phyloP scores from a whole-genome alignment of 37 sponge, comb jelly and placozoan species.

The Dysidea cf. avara region DNA sequence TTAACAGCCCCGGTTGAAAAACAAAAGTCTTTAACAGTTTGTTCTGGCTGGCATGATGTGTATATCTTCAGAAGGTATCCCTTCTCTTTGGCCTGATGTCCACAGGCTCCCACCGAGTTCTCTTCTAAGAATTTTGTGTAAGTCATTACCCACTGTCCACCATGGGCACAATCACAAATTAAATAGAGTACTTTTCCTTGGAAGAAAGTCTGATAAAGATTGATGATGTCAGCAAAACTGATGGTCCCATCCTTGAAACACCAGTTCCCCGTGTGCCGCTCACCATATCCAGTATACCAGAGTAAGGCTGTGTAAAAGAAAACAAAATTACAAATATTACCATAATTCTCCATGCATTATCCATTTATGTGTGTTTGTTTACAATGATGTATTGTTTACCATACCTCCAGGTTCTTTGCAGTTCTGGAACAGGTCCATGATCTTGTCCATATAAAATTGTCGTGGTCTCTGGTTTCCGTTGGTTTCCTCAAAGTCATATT shows the following conservation, averaged over 20 bases:
- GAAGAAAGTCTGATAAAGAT: conserved; percentile 45
- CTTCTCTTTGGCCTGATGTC: conserved; percentile 54
- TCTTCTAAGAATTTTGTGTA: conserved; percentile 36
- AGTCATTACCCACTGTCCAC: conserved; percentile 53
- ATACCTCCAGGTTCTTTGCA: conserved; percentile 1
- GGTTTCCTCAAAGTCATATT: too few relatives aligned
- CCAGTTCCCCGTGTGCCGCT: conserved; percentile 76
- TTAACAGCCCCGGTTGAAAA: too few relatives aligned
- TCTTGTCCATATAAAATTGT: background rate
- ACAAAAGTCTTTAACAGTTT: too few relatives aligned
- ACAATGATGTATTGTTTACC: background rate
- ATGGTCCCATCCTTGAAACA: conserved; percentile 74
- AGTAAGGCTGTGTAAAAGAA: conserved; percentile 32
- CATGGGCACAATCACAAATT: conserved; percentile 57
- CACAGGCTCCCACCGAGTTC: conserved; percentile 57
- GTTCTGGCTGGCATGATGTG: conserved; percentile 40
- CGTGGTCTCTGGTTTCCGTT: background rate
- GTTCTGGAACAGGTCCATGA: background rate
- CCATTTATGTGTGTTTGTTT: conserved; percentile 3
- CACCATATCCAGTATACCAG: conserved; percentile 70
- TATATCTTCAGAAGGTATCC: conserved; percentile 53
- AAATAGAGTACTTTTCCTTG: conserved; percentile 40
- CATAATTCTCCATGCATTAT: too few relatives aligned
- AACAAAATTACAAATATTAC: background rate
- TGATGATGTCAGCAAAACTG: conserved; percentile 50